phyloP scores from a whole-genome alignment of 2,797 vertebrate species.

The Pipistrellus kuhlii region DNA sequence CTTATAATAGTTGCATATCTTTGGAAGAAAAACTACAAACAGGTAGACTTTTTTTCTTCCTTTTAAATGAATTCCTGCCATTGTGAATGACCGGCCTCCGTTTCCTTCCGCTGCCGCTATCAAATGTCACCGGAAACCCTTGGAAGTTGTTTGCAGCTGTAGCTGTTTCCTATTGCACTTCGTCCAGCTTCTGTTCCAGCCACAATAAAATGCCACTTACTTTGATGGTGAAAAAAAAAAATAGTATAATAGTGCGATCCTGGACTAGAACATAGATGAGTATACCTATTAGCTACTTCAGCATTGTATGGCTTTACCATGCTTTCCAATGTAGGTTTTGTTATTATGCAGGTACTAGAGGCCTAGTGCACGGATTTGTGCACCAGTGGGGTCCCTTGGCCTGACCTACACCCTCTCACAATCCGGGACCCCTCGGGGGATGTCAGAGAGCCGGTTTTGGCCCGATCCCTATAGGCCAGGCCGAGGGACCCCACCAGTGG shows the following conservation, averaged over 20 bases:
- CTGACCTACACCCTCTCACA: too few species aligned
- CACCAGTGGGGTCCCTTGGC: too few species aligned
- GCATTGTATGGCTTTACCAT: constrained; percentile 67
- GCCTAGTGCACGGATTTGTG: too few species aligned
- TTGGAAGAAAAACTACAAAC: background rate
- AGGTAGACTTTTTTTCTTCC: background rate
- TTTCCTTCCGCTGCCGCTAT: constrained; percentile 82
- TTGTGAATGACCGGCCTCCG: constrained; percentile 66
- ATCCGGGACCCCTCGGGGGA: too few species aligned
- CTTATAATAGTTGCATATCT: background rate
- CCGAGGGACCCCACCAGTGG: too few species aligned
- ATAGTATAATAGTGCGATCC: constrained; percentile 76
- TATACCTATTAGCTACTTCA: constrained; percentile 37
- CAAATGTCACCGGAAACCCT: constrained; percentile 86
- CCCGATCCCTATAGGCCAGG: too few species aligned
- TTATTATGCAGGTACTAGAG: background rate
- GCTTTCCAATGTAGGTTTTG: background rate
- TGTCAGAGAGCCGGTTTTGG: too few species aligned
- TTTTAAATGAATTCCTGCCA: constrained; percentile 74
- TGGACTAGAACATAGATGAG: constrained; percentile 61
- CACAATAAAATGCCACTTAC: constrained; percentile 81
- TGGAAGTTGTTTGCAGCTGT: constrained; percentile 93
- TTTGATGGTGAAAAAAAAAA: constrained; percentile 76
- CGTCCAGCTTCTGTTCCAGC: constrained; percentile 82
- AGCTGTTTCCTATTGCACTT: constrained; percentile 92